phyloP scores from a whole-genome alignment of 2,888 invertebrate genomes.

The Odontomyia ornata region DNA sequence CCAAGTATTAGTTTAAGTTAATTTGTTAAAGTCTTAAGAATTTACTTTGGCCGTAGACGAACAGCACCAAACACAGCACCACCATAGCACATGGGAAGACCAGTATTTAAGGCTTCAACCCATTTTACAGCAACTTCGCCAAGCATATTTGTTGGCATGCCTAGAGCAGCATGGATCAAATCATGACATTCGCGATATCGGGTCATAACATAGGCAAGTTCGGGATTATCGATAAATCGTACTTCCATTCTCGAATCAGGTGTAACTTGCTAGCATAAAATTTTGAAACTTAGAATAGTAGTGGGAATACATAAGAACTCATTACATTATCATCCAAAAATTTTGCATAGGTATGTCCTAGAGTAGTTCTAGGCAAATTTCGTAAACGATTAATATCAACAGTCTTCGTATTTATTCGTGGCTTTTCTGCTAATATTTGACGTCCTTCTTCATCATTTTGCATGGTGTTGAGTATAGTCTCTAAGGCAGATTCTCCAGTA shows the following conservation, averaged over 20 bases:
- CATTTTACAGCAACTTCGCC: constrained; percentile 95
- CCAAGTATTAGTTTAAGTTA: constrained; percentile 14
- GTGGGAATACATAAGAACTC: no score
- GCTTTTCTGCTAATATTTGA: constrained; percentile 78
- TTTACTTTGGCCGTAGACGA: constrained; percentile 78
- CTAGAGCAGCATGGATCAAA: constrained; percentile 87
- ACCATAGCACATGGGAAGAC: constrained; percentile 93
- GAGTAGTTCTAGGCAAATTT: constrained; percentile 77
- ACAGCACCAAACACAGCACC: constrained; percentile 93
- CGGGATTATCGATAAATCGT: constrained; percentile 86
- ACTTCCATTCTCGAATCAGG: constrained; percentile 92
- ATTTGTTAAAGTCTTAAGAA: neutral
- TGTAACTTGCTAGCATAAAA: constrained; percentile 73
- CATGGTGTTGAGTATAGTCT: constrained; percentile 80
- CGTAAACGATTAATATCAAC: constrained; percentile 78
- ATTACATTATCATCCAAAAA: constrained; percentile 79
- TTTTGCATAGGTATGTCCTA: constrained; percentile 86
- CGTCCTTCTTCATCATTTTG: constrained; percentile 77
- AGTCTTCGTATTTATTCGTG: constrained; percentile 85
- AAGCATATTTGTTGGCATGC: constrained; percentile 94
- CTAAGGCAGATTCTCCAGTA: constrained; percentile 78
- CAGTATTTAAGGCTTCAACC: constrained; percentile 96
- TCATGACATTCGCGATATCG: constrained; percentile 98
- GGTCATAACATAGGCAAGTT: constrained; percentile 95
- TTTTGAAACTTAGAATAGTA: constrained; percentile 56